Evolutionary conservation across 2,888 invertebrate species (phyloP).

Genomic region (Lasioglossum calceatum): DNA sequence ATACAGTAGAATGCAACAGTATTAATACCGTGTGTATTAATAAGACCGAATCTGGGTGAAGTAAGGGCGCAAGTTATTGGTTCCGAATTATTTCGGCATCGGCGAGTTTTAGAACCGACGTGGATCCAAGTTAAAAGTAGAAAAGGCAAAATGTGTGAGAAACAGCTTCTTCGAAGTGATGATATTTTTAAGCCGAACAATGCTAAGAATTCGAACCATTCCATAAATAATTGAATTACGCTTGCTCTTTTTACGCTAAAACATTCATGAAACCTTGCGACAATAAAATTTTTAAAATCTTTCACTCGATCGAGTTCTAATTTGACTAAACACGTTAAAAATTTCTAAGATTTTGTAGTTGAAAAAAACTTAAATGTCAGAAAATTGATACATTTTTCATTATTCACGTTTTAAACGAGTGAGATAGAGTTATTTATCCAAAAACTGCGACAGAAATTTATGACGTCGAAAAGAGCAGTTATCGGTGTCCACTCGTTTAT

Average conservation of each 20-base stretch:
- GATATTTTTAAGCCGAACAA: not conserved
- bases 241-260: not conserved
- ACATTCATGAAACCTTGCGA: not conserved
- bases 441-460: conserved; percentile 9
- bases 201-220: too few species aligned
- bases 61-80: not conserved
- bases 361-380: not conserved
- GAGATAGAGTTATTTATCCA: too few species aligned
- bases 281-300: not conserved
- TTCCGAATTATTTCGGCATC: not conserved
- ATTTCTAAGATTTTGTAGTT: not conserved
- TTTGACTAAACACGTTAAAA: not conserved
- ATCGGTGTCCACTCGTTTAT: conserved; percentile 11
- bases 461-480: not conserved
- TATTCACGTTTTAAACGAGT: not conserved
- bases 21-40: conserved; percentile 11
- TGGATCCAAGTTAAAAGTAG: not conserved
- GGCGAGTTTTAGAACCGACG: not conserved
- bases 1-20: not conserved
- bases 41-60: conserved; percentile 16
- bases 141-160: not conserved
- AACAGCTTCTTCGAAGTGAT: not conserved
- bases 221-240: too few species aligned
- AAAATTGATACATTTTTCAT: not conserved
- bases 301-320: too few species aligned